phyloP scores from a whole-genome alignment of 2,113 vertebrate genomes.

The Nothobranchius kuhntae region DNA sequence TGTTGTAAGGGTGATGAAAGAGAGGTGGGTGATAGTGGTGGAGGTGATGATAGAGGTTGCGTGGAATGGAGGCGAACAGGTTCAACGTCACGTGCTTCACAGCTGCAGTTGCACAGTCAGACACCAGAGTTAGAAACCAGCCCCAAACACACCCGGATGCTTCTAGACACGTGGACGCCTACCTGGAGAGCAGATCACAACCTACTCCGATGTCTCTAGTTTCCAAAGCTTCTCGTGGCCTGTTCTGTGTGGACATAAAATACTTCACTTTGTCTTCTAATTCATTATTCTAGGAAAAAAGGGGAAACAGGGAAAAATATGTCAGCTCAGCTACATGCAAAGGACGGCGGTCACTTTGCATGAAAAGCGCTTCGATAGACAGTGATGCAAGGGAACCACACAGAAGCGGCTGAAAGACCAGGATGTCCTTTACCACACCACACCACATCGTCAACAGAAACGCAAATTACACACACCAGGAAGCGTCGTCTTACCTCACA shows the following conservation, averaged over 20 bases:
- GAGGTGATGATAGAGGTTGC: conserved; percentile 3
- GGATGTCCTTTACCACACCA: conserved; percentile 12
- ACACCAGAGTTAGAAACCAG: conserved; percentile 45
- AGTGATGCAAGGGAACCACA: conserved; percentile 26
- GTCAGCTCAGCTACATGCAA: conserved; percentile 72
- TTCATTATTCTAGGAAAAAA: conserved; percentile 91
- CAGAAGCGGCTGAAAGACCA: conserved; percentile 24
- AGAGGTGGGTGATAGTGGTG: not conserved
- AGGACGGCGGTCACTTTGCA: conserved; percentile 32
- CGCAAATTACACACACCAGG: not conserved
- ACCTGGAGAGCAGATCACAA: conserved; percentile 89
- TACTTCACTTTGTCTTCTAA: conserved; percentile 95
- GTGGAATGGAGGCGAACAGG: conserved; percentile 40
- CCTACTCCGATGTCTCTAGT: conserved; percentile 87
- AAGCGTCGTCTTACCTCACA: conserved; percentile 87
- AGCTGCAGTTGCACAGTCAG: conserved; percentile 62
- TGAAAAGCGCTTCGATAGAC: conserved; percentile 28
- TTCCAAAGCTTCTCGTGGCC: conserved; percentile 64
- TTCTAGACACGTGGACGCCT: conserved; percentile 46
- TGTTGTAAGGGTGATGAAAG: conserved; percentile 3
- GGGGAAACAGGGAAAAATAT: conserved; percentile 71
- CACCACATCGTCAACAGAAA: conserved; percentile 23
- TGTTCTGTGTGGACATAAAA: conserved; percentile 86
- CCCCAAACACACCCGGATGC: conserved; percentile 1
- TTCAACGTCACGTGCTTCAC: conserved; percentile 49